Percentiles rank a stretch among this genome's conserved stretches.
phyloP scores from a whole-genome alignment of 2,888 invertebrate genomes.

The Cephus runcator region DNA sequence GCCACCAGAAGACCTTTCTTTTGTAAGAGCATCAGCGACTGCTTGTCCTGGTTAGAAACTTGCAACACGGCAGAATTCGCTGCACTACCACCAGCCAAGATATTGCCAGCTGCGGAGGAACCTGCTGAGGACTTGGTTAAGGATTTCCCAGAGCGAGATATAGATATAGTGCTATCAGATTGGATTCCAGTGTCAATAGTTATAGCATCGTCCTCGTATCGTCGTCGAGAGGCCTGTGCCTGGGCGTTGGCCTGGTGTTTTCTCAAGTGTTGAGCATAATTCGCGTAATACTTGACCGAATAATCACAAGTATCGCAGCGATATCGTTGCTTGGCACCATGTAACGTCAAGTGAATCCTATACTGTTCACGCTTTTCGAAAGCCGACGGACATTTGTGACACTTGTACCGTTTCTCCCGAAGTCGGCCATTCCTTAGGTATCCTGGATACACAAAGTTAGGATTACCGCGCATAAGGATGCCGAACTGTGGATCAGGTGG shows the following conservation, averaged over 20 bases:
- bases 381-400: slow-evolving; percentile 87
- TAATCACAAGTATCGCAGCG: slow-evolving; percentile 88
- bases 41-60: slow-evolving; percentile 56
- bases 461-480: slow-evolving; percentile 78
- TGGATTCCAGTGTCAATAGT: slow-evolving; percentile 40
- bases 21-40: slow-evolving; percentile 49
- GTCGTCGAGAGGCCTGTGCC: slow-evolving; percentile 71
- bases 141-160: slow-evolving; percentile 42
- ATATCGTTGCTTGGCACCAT: slow-evolving; percentile 85
- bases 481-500: slow-evolving; percentile 77
- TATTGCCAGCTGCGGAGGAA: neutral
- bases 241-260: slow-evolving; percentile 81
- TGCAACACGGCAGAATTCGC: slow-evolving; percentile 27
- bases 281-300: slow-evolving; percentile 87
- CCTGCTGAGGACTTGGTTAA: slow-evolving; percentile 31
- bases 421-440: slow-evolving; percentile 79
- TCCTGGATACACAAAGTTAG: slow-evolving; percentile 81
- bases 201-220: slow-evolving; percentile 55
- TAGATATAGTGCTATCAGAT: neutral
- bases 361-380: slow-evolving; percentile 89
- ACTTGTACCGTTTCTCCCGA: slow-evolving; percentile 83
- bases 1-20: slow-evolving; percentile 36
- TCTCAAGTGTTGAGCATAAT: slow-evolving; percentile 83
- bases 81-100: neutral
- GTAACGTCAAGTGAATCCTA: slow-evolving; percentile 82